Evolutionary conservation across 2,113 vertebrate species (phyloP), one percentile per base, ranked within the genome.

Genomic region (Scopus umbretta): DNA sequence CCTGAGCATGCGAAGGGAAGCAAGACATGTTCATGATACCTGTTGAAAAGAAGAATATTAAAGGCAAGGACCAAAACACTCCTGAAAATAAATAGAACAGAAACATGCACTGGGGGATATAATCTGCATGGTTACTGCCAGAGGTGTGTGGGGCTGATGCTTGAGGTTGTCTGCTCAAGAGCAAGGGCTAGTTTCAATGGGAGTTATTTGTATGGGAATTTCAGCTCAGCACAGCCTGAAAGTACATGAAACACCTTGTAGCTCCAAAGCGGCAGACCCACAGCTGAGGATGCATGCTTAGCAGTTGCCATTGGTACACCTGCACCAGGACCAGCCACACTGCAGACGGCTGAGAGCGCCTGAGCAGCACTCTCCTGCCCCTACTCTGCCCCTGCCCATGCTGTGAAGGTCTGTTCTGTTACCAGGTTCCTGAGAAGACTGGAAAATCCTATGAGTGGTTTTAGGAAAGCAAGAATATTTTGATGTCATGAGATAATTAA

Each of bases 221-320:
- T 75, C 56, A 80, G 50, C 29, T 63, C 45, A 74, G 22, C 23
- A 45, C 45, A 53, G 15, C 27, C 75, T 67, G 32, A 49, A 68
- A 76, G 45, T 25, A 34, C 10, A 7, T 65, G 16, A 49, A 16
- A 49, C 12, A 14, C 8, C 53, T 36, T 43, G 23, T 17, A 66
- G 19, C 23, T 49, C 29, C 4, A 0, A 80, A 42, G 21, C 0
- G 2, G 36, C 25, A 93, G 56, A 50, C 12, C 40, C 16, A 42
- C 32, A 40, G 45, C 16, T 1, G 3, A 80, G 47, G 25, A 23
- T 10, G 29, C 17, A 29, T 0, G 3, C 15, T 26, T 1, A 1
- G 30, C 19, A 16, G 13, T 13, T 80, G 45, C n/a, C 58, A 21
- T 29, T 50, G 58, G 29, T 61, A 13, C 20, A 13, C 9, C 16